Evolutionary conservation across 2,797 vertebrate genomes (phyloP), one percentile per base, ranked within the genome.

Genomic region (Arctocebus calabarensis): DNA sequence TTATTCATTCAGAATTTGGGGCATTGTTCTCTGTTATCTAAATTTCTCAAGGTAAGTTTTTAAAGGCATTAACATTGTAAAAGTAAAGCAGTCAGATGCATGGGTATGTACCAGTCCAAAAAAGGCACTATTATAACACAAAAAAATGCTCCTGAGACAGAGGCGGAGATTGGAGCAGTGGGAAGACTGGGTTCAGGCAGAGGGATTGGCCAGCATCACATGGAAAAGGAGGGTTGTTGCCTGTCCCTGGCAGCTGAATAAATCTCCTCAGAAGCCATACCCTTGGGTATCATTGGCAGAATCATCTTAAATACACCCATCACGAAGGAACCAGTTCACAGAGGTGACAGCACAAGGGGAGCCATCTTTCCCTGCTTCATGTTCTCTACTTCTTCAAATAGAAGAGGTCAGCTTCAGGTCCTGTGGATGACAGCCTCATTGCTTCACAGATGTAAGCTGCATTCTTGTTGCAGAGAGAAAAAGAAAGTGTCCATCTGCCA

Each of bases 301-400:
- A 92, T 7, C 12, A 27, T 84, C 92, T 92, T 94, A 86, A 95
- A 95, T 66, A 88, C 55, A 89, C 3, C 43, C 34, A 9, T 94
- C 91, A 88, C 95, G 89, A 95, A 77, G 73, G 62, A 95, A 68
- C 66, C 45, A 32, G 94, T 97, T 95, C 95, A 97, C 75, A 75
- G 57, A 97, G 92, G 96, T 95, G 94, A 90, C 77, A 45, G 29
- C 94, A 17, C 57, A 13, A 61, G 86, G 94, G 95, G 93, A 97
- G 91, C 91, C 92, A 95, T 73, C 73, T 34, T 13, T 96, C 75
- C 62, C 79, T 79, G 71, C 52, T 96, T 71, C 87, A n/a, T 95
- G 96, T 96, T 95, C 71, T 92, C 57, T 20, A 71, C 82, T 95
- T 93, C 94, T 94, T 95, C 94, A 88, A 96, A 96, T 34, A 61